Evolutionary conservation across 2,888 invertebrate genomes (phyloP), one percentile per base, ranked within the genome.

Genomic region (Cataglyphis albicans): DNA sequence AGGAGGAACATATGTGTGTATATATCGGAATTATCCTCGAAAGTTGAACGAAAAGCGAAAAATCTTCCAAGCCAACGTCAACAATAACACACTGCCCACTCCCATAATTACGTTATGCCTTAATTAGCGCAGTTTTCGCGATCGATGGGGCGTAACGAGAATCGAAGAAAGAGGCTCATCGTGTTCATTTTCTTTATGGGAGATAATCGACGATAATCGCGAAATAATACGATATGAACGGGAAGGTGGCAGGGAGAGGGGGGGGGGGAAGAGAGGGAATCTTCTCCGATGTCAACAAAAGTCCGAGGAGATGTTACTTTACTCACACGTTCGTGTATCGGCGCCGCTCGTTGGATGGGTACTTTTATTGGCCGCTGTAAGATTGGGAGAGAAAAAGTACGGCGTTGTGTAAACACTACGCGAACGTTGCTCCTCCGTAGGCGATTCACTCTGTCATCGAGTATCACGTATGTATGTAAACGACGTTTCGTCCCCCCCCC

Each of bases 201-300:
- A 38, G 4, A 32, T 21, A 21, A 21, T 3, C 32, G 35, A 12
- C 44, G 78, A 78, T 59, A 48, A 70, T 29, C 78, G 32, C 52
- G 44, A 18, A 21, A 25, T 61, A 7, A 29, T 25, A 25, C n/a
- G 63, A 12, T 5, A 12, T 25, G 6, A 6, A 35, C 32, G 32
- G 25, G 25, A 1, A 25, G 25, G 0, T 1, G 25, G 25, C 1
- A 1, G 25, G 25, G 25, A 21, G 21, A 0, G 25, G 25, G 25
- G 1, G 0, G 25, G 1, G 25, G 1, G 25, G 25, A 25, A 25
- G 25, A 29, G 25, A 6, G 3, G 52, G 32, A 21, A 59, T 80
- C 74, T 65, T 63, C 18, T 70, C 68, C 18, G 85, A 87, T 89
- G 89, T 89, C 89, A 90, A 90, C 90, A 90, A 86, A 85, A 76